Percentiles rank a stretch among this genome's conserved stretches.
These are phyloP conservation scores for Pogonomyrmex californicus DNA, from an alignment of 1,140 invertebrate species.

Conservation along the genomic window DNA sequence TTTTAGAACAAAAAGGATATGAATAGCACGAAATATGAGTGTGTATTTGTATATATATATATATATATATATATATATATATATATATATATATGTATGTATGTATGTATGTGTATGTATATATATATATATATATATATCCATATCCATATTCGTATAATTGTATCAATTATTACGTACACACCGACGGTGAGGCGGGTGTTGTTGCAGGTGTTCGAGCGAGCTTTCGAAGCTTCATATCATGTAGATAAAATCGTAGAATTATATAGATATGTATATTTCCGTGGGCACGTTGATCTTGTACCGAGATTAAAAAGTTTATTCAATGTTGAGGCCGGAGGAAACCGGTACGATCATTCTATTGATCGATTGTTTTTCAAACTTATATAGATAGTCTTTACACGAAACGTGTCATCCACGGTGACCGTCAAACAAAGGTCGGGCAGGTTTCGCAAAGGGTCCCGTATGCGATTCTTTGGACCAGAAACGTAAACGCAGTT, in stretches of 20 bases:
- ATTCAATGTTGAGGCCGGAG: conserved; percentile 61
- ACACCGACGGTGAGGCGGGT: not conserved
- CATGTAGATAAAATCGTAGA: conserved; percentile 68
- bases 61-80: not conserved
- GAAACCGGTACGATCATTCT: conserved; percentile 37
- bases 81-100: too few relatives aligned
- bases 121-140: not conserved
- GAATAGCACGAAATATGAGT: not conserved
- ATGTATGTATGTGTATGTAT: too few relatives aligned
- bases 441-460: not conserved
- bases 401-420: not conserved
- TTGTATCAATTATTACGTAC: conserved; percentile 43
- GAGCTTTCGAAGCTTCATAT: conserved; percentile 69
- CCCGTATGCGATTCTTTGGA: too few relatives aligned
- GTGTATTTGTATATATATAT: too few relatives aligned
- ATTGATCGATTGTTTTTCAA: conserved; percentile 49
- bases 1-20: not conserved
- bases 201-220: conserved; percentile 38
- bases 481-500: too few relatives aligned
- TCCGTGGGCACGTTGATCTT: conserved; percentile 50
- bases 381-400: conserved; percentile 42
- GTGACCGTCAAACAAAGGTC: not conserved
- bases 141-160: not conserved
- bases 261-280: conserved; percentile 60
- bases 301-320: conserved; percentile 54